Conservation (phyloP, 2,888 invertebrate genomes). For the Urechis unicinctus region DNA sequence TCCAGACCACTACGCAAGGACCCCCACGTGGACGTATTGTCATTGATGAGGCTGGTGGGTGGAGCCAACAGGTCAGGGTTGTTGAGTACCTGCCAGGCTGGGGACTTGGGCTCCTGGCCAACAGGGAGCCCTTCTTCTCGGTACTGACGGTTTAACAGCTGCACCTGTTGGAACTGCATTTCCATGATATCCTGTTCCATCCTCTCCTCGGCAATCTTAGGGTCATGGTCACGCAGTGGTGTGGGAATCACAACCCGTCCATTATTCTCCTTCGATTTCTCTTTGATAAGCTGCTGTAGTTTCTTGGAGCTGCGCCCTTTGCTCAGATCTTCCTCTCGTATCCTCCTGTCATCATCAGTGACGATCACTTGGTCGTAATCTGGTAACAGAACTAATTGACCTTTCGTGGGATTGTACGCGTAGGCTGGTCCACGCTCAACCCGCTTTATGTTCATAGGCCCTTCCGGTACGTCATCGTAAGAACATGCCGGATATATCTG, state of each 20-base stretch:
- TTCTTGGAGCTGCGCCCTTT: background rate
- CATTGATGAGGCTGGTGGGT: no score
- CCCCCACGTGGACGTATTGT: no score
- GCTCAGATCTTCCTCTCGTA: constrained; percentile 3
- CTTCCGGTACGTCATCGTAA: constrained; percentile 1
- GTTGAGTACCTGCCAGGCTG: background rate
- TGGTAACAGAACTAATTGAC: constrained; percentile 7
- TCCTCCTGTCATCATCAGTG: constrained; percentile 5
- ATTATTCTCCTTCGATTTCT: background rate
- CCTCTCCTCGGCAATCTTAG: background rate
- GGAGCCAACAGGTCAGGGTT: no score
- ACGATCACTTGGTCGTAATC: constrained; percentile 7
- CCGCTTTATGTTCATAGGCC: constrained; percentile 1
- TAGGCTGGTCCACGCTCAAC: constrained; percentile 8
- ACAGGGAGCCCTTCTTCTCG: background rate
- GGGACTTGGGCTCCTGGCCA: background rate
- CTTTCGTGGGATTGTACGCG: constrained; percentile 5
- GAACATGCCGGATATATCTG: constrained; percentile 2
- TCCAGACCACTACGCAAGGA: no score
- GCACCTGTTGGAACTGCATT: background rate
- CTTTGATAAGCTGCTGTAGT: background rate
- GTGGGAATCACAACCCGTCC: background rate
- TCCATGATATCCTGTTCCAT: background rate
- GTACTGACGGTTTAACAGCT: background rate
- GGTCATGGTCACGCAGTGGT: background rate